Conservation (phyloP, 2,113 vertebrate genomes). For the Dolichotis patagonum region DNA sequence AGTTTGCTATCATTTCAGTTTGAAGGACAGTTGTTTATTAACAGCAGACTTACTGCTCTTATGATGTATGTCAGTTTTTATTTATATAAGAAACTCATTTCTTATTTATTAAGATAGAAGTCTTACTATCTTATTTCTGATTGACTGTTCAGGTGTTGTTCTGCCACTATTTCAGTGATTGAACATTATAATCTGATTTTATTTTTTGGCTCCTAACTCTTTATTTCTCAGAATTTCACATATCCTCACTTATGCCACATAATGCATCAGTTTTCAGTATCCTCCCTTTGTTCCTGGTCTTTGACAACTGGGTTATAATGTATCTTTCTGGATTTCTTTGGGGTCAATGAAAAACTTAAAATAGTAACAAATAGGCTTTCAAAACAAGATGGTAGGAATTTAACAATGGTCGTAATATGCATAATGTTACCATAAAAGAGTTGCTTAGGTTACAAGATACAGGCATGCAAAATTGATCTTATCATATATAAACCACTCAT, state of each 20-base stretch:
- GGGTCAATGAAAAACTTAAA: too few relatives aligned
- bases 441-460: too few relatives aligned
- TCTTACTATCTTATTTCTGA: neutral
- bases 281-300: neutral
- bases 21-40: neutral
- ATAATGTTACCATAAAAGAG: too few relatives aligned
- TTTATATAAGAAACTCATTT: neutral
- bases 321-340: neutral
- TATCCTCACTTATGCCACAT: neutral
- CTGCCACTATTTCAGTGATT: neutral
- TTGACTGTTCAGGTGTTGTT: neutral
- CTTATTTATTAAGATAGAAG: too few relatives aligned
- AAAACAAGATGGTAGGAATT: too few relatives aligned
- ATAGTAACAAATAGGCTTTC: too few relatives aligned
- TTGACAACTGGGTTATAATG: neutral
- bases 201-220: accelerated
- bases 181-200: neutral
- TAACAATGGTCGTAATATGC: too few relatives aligned
- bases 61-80: neutral
- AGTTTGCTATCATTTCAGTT: neutral
- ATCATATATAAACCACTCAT: too few relatives aligned
- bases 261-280: neutral
- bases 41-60: too few relatives aligned
- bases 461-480: too few relatives aligned
- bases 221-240: neutral